These are phyloP conservation scores for Muscicapa comitata DNA, from an alignment of 2,797 vertebrate species.

Conservation along the genomic window DNA sequence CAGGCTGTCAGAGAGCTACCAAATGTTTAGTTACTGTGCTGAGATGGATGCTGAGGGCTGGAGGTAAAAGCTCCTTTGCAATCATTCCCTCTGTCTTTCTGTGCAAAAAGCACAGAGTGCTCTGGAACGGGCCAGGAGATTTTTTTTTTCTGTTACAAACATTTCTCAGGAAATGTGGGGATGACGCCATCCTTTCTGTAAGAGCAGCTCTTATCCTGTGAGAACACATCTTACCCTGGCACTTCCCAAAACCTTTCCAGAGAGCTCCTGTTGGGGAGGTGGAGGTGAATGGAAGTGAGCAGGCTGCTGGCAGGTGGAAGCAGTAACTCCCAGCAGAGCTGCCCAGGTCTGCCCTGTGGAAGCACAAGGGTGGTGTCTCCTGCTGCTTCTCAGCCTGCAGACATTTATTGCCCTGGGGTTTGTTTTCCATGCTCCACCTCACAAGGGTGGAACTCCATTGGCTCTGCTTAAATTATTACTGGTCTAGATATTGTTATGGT, in stretches of 20 bases:
- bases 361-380: background rate
- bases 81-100: background rate
- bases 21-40: background rate
- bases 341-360: background rate
- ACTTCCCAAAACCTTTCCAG: background rate
- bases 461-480: conserved; percentile 1
- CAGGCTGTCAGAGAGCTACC: background rate
- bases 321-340: background rate
- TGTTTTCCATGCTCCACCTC: background rate
- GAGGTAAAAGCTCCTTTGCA: background rate
- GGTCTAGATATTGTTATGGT: background rate
- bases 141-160: background rate
- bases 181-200: background rate
- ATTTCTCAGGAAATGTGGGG: background rate
- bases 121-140: background rate
- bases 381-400: background rate
- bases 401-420: background rate
- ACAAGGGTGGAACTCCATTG: background rate
- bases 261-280: background rate
- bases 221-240: background rate
- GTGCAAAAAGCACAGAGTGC: background rate
- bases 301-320: background rate
- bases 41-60: background rate
- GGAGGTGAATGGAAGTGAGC: background rate
- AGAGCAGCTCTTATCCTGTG: background rate